Conservation (phyloP, 2,113 vertebrate genomes). For the Oreochromis niloticus region DNA sequence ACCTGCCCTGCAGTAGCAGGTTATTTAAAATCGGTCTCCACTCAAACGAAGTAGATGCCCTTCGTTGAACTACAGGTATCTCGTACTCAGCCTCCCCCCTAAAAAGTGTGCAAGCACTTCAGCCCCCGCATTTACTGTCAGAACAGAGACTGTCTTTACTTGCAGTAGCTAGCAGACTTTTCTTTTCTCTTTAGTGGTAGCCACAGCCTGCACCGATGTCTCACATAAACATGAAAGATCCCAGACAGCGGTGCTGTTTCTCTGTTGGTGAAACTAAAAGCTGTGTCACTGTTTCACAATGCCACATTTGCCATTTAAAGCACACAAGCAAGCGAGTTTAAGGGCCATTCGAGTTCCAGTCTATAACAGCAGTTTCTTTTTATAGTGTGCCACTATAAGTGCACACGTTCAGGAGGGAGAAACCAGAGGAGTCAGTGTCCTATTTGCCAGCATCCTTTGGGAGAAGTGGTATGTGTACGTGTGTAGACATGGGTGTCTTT, state of each 20-base stretch:
- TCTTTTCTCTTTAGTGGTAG: neutral
- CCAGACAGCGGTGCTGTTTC: neutral
- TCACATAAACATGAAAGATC: neutral
- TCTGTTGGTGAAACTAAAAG: neutral
- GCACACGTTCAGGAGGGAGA: conserved; percentile 51
- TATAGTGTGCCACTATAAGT: conserved; percentile 68
- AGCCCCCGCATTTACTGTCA: neutral
- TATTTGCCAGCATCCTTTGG: conserved; percentile 65
- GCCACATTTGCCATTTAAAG: conserved; percentile 16
- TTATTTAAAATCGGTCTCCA: neutral
- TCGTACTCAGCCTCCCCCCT: neutral
- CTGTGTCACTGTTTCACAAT: conserved; percentile 38
- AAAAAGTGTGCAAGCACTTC: neutral
- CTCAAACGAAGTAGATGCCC: neutral
- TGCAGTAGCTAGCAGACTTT: neutral
- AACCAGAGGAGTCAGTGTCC: conserved; percentile 65
- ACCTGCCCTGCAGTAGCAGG: neutral
- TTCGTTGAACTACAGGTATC: neutral
- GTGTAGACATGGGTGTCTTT: neutral
- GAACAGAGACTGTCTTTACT: neutral
- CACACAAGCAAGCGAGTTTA: conserved; percentile 17
- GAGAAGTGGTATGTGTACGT: conserved; percentile 10
- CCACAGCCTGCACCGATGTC: neutral
- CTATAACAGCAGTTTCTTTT: conserved; percentile 70
- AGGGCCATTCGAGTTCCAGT: conserved; percentile 48